phyloP scores from a whole-genome alignment of 2,113 vertebrate genomes.

The Steatornis caripensis region DNA sequence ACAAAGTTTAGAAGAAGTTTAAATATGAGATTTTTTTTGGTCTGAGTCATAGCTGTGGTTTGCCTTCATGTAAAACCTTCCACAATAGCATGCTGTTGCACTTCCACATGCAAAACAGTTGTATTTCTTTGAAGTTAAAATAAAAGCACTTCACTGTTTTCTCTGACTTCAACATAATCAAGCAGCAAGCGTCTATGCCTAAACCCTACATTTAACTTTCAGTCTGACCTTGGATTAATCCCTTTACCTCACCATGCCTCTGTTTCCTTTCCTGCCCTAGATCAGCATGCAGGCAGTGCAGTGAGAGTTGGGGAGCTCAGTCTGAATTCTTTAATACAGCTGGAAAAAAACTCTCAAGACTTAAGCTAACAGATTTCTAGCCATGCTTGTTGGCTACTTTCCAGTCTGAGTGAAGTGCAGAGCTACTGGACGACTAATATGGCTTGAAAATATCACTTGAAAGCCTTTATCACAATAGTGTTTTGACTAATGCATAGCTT shows the following conservation, averaged over 20 bases:
- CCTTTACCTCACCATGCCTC: constrained; percentile 47
- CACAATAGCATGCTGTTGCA: not conserved
- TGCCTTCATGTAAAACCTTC: constrained; percentile 26
- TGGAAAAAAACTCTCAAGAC: constrained; percentile 58
- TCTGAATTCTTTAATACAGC: constrained; percentile 62
- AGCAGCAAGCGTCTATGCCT: not conserved
- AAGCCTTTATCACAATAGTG: constrained; percentile 8
- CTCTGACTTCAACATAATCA: constrained; percentile 32
- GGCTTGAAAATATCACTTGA: constrained; percentile 31
- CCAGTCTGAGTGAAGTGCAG: constrained; percentile 15
- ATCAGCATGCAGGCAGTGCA: constrained; percentile 41
- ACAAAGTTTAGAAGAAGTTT: not conserved
- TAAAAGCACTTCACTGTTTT: constrained; percentile 45
- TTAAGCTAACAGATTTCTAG: constrained; percentile 54
- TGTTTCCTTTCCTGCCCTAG: constrained; percentile 37
- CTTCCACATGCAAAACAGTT: constrained; percentile 38
- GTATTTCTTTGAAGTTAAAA: constrained; percentile 42
- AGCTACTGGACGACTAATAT: not conserved
- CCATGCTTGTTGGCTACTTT: constrained; percentile 36
- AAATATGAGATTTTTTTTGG: not conserved
- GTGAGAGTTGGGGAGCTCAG: not conserved
- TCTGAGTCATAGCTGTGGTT: constrained; percentile 22
- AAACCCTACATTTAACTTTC: constrained; percentile 31
- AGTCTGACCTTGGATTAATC: constrained; percentile 48
- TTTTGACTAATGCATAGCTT: constrained; percentile 32